Percentiles rank a stretch among this genome's conserved stretches.
phyloP scores from a whole-genome alignment of 1,140 invertebrate genomes.

The Apis laboriosa region DNA sequence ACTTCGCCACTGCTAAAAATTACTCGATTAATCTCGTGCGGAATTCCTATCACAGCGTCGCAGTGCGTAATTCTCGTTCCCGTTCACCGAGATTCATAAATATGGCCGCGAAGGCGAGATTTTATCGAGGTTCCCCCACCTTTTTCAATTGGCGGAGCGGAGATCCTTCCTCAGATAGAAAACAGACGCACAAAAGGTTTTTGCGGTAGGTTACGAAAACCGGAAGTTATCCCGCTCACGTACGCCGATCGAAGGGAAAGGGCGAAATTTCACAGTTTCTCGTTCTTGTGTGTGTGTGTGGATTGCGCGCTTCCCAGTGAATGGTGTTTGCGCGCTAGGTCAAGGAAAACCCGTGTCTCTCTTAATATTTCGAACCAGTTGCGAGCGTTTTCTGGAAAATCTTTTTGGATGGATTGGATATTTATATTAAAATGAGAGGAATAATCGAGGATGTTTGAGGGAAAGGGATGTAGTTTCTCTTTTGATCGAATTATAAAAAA shows the following conservation, averaged over 20 bases:
- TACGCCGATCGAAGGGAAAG: background rate
- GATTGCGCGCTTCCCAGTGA: background rate
- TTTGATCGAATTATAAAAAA: too few species aligned
- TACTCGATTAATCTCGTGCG: too few species aligned
- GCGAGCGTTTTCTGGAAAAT: background rate
- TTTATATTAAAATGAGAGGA: too few species aligned
- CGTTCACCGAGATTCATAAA: slow-evolving; percentile 1
- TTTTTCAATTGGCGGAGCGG: background rate
- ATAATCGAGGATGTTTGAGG: too few species aligned
- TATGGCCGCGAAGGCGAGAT: slow-evolving; percentile 20
- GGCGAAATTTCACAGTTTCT: background rate
- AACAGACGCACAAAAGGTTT: background rate
- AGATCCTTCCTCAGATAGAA: background rate
- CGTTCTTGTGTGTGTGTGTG: background rate
- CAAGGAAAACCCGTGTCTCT: background rate
- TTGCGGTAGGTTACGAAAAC: background rate
- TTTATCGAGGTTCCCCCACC: background rate
- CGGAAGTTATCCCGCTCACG: slow-evolving; percentile 1
- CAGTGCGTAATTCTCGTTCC: background rate
- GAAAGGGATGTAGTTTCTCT: too few species aligned
- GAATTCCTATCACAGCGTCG: too few species aligned
- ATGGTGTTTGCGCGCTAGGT: background rate
- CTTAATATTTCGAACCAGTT: background rate
- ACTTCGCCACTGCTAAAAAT: too few species aligned
- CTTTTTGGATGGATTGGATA: too few species aligned